phyloP scores from a whole-genome alignment of 2,113 vertebrate species.

The Lepisosteus oculatus region DNA sequence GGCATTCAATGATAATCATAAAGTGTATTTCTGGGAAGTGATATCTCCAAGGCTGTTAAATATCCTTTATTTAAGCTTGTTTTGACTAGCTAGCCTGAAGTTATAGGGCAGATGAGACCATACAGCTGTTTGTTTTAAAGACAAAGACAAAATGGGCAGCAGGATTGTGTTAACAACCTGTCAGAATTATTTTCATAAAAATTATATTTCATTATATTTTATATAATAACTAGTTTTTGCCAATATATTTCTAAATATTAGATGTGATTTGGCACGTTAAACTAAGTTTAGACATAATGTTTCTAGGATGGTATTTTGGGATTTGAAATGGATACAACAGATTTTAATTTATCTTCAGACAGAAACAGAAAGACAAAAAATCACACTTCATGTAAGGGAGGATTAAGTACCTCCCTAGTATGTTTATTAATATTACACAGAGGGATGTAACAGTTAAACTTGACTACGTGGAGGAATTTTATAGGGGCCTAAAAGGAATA shows the following conservation, averaged over 20 bases:
- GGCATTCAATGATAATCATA: conserved; percentile 2
- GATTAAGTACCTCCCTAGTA: conserved; percentile 18
- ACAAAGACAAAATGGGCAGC: conserved; percentile 18
- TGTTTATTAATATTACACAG: background rate
- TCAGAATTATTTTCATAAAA: conserved; percentile 12
- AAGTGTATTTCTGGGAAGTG: conserved; percentile 5
- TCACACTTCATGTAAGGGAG: background rate
- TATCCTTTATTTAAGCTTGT: conserved; percentile 41
- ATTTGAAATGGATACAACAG: conserved; percentile 15
- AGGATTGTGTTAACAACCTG: conserved; percentile 14
- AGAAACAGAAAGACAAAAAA: background rate
- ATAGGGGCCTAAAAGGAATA: conserved; percentile 16
- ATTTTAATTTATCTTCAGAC: conserved; percentile 22
- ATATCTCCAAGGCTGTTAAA: conserved; percentile 45
- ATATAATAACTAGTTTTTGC: conserved; percentile 30
- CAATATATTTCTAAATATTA: conserved; percentile 24
- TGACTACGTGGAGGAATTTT: conserved; percentile 18
- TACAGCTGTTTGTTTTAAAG: conserved; percentile 33
- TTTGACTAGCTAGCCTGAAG: conserved; percentile 51
- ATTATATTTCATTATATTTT: conserved; percentile 31
- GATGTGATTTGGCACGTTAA: conserved; percentile 15
- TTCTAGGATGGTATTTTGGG: background rate
- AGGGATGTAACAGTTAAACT: conserved; percentile 22
- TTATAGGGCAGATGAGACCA: conserved; percentile 36
- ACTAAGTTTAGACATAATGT: conserved; percentile 32